Percentiles rank a stretch among this genome's conserved stretches.
Conservation (phyloP, 2,797 vertebrate species). For the Odontamblyopus rebecca region DNA sequence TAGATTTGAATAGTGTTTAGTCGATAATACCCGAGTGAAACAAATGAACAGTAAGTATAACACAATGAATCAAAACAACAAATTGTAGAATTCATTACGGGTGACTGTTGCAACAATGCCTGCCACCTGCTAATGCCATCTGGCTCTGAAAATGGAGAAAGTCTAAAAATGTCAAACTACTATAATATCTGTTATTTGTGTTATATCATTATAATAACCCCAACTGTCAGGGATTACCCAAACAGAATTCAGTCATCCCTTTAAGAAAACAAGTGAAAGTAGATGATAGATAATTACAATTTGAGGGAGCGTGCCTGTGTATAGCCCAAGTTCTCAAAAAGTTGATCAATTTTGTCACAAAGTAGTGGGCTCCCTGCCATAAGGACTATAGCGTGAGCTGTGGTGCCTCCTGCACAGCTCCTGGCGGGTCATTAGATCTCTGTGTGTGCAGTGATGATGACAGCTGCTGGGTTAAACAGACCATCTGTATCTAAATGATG, state of each 20-base stretch:
- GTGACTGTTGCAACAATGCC: background rate
- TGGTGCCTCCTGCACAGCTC: constrained; percentile 17
- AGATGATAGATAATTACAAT: background rate
- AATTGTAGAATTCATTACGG: background rate
- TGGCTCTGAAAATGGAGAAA: constrained; percentile 2
- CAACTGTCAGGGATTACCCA: constrained; percentile 4
- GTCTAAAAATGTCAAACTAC: constrained; percentile 3
- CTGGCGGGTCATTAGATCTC: constrained; percentile 57
- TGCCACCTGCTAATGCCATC: constrained; percentile 10
- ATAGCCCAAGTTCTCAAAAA: no score
- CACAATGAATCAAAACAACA: constrained; percentile 5
- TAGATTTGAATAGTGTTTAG: background rate
- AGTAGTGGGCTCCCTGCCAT: background rate
- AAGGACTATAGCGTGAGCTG: background rate
- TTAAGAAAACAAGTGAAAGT: background rate
- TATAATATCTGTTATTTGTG: constrained; percentile 1
- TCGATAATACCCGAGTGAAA: background rate
- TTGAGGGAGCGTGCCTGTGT: no score
- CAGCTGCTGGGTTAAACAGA: constrained; percentile 72
- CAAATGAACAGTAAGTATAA: constrained; percentile 9
- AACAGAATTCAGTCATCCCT: background rate
- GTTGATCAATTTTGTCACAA: background rate
- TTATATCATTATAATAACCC: constrained; percentile 9
- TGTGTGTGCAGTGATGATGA: constrained; percentile 67
- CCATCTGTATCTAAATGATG: constrained; percentile 73